Evolutionary conservation across 2,797 vertebrate species (phyloP), one percentile per base, ranked within the genome.

Genomic region (Serranus cabrilla): DNA sequence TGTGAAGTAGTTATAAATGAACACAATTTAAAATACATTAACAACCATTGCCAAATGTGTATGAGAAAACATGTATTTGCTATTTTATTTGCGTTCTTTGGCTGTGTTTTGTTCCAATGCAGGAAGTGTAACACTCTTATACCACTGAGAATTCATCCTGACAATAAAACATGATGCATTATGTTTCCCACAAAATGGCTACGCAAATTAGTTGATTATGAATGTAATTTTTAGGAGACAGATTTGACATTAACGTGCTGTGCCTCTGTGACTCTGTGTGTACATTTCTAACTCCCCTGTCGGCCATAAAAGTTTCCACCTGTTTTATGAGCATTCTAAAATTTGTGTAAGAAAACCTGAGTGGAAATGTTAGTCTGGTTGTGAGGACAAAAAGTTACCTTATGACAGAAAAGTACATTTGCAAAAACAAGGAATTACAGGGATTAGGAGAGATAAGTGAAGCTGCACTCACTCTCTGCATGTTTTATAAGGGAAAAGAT

Each of bases 241-340:
- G 65, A 74, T 39, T 61, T 76, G 54, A 78, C 68, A 51, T 79
- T 69, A 50, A 72, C 4, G 1, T 18, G 54, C 7, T 49, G 23
- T 34, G 57, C 71, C 64, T 72, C 62, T 43, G 31, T 78, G 42
- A 64, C 65, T 60, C 42, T 47, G 58, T 72, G 66, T 73, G 54
- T 43, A 31, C 39, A 68, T 75, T 62, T 78, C 42, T 40, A 50
- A 85, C 63, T 70, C 78, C 47, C 56, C 39, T 23, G n/a, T 37
- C 14, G 9, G 57, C 39, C 23, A 66, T 79, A 76, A 72, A 84
- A 52, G 49, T 84, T 84, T 70, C 64, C 74, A 84, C 66, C 42
- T 82, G 69, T 63, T 81, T 76, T 46, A 79, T 54, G 45, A 72
- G 64, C 57, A 39, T 73, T 86, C 64, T 13, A 56, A n/a, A 61